A percentile compares a stretch with the other conserved stretches of the same genome.
These are phyloP conservation scores for Scarus forsteni DNA, from an alignment of 2,797 vertebrate species.

Conservation along the genomic window DNA sequence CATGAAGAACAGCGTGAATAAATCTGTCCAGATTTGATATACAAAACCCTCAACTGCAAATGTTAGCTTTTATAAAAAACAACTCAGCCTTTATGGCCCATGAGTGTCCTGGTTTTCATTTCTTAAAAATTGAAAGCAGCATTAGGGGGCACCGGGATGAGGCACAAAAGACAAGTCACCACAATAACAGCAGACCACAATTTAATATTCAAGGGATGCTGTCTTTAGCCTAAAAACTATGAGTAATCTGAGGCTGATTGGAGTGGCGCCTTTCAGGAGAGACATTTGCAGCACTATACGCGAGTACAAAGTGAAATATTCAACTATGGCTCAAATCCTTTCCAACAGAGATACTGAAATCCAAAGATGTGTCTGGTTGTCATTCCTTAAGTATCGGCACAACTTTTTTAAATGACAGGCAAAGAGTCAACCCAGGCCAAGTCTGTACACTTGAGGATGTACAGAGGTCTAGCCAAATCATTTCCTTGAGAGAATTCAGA, in stretches of 20 bases:
- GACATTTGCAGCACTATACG: constrained; percentile 21
- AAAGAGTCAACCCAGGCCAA: constrained; percentile 15
- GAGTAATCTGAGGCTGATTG: constrained; percentile 11
- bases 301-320: constrained; percentile 8
- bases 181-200: constrained; percentile 28
- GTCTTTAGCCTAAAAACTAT: constrained; percentile 28
- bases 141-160: not conserved
- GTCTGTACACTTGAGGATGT: constrained; percentile 20
- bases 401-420: constrained; percentile 18
- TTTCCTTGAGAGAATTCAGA: constrained; percentile 47
- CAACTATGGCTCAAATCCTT: not conserved
- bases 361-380: constrained; percentile 11
- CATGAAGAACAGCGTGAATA: too few species aligned
- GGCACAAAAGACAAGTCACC: constrained; percentile 4
- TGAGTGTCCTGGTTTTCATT: constrained; percentile 27
- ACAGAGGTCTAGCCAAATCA: constrained; percentile 33
- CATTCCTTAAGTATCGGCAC: constrained; percentile 13
- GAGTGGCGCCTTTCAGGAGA: constrained; percentile 7
- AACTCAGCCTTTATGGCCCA: not conserved
- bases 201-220: constrained; percentile 4
- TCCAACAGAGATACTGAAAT: constrained; percentile 6
- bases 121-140: constrained; percentile 6
- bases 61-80: not conserved
- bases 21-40: too few species aligned
- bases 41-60: too few species aligned